Evolutionary conservation across 2,113 vertebrate species (phyloP), one percentile per base, ranked within the genome.

Genomic region (Amphiprion percula): DNA sequence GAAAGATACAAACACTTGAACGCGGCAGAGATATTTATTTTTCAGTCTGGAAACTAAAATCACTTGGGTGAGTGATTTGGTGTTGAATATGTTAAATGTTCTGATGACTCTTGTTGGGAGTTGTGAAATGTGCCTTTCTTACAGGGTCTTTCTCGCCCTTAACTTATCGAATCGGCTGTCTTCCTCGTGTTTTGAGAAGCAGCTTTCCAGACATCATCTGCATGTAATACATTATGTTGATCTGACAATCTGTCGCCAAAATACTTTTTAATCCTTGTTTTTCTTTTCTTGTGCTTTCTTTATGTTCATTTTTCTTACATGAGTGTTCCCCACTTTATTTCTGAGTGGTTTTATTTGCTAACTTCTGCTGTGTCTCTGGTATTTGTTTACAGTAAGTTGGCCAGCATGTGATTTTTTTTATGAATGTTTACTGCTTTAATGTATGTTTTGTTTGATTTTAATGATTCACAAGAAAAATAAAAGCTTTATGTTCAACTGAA

Each of bases 91-190:
- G 41, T 44, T 4, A 3, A 12, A 14, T 15, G 41, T 44, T 44
- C 41, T 44, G 41, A 12, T 15, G 41, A 44, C 41, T 44, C 41
- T 12, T 44, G 41, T 37, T 9, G 33, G 33, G 33, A 85, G 39
- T 23, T 80, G n/a, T 68, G 67, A 87, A 87, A 80, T 56, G 90
- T 92, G 91, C 93, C 91, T 37, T 37, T 37, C 6, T 37, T 37
- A 37, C 33, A 37, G 33, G 33, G 33, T 37, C 11, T 71, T 65
- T 58, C 10, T 69, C 0, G 4, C 62, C 54, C 54, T 77, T 3
- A 56, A 58, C 52, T 60, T 28, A 8, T 44, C 11, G 1, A 44
- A 12, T 44, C 41, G 3, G 11, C 41, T 44, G 41, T 44, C 15
- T 44, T 44, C 14, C 10, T 73, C 0, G 2, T 77, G n/a, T 60